phyloP scores from a whole-genome alignment of 2,888 invertebrate species.

The Drosophila crucigera region DNA sequence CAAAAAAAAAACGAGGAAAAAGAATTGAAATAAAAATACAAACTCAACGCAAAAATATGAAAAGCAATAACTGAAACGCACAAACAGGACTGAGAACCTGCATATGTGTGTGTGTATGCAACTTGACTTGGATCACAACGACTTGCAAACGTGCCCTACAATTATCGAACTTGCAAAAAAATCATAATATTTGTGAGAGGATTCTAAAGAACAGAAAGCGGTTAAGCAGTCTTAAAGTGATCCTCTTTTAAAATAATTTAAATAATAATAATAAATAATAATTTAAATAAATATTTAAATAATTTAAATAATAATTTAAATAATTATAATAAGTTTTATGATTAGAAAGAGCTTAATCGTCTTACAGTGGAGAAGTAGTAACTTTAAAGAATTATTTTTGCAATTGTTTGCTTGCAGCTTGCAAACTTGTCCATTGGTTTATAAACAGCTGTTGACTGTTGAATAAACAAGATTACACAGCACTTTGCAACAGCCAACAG shows the following conservation, averaged over 20 bases:
- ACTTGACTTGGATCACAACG: slow-evolving; percentile 6
- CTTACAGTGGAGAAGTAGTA: not conserved
- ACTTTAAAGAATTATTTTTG: not conserved
- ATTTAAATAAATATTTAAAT: too few species aligned
- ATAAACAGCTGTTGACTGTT: not conserved
- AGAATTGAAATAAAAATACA: slow-evolving; percentile 50
- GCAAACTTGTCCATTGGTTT: not conserved
- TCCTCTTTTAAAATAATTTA: too few species aligned
- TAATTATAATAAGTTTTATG: not conserved
- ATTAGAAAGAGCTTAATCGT: not conserved
- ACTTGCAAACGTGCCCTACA: slow-evolving; percentile 36
- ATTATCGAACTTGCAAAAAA: not conserved
- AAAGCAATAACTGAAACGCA: slow-evolving; percentile 73
- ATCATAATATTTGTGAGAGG: not conserved
- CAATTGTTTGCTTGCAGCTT: not conserved
- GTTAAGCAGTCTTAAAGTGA: not conserved
- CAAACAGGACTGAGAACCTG: slow-evolving; percentile 31
- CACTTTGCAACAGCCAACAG: not conserved
- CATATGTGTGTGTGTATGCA: slow-evolving; percentile 9
- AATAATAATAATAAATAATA: too few species aligned
- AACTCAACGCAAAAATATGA: slow-evolving; percentile 67
- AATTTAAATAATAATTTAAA: too few species aligned
- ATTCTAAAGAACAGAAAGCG: not conserved
- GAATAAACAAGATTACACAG: not conserved
- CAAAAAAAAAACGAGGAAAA: slow-evolving; percentile 9